These are phyloP conservation scores for Trissonchulus latispiculum DNA, from an alignment of 2,888 invertebrate genomes.

Conservation along the genomic window DNA sequence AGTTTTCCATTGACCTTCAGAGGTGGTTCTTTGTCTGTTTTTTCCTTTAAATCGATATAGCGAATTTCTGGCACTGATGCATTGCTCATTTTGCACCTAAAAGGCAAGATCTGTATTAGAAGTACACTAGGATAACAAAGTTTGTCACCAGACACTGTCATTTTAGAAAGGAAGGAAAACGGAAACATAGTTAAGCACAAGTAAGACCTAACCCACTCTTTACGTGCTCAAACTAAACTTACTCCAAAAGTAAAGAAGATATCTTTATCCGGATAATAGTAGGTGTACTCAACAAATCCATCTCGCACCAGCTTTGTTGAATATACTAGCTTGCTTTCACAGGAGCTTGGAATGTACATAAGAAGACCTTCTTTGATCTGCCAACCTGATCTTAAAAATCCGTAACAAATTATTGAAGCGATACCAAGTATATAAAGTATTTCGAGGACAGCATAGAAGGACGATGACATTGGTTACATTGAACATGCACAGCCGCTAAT, in stretches of 20 bases:
- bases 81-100: slow-evolving; percentile 51
- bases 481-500: no score
- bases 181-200: no score
- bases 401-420: no score
- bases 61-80: slow-evolving; percentile 43
- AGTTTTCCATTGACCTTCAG: background rate
- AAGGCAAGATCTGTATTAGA: no score
- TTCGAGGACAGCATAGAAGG: no score
- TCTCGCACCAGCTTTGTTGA: slow-evolving; percentile 52
- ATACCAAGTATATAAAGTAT: no score
- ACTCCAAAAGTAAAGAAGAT: background rate
- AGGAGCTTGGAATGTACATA: slow-evolving; percentile 48
- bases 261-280: slow-evolving; percentile 32
- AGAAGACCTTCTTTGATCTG: slow-evolving; percentile 48
- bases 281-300: slow-evolving; percentile 51
- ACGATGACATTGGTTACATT: no score
- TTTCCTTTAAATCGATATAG: background rate
- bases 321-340: slow-evolving; percentile 51
- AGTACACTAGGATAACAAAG: no score
- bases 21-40: background rate
- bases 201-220: no score
- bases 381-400: slow-evolving; percentile 50
- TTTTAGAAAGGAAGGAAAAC: no score
- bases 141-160: no score
- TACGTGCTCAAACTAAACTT: slow-evolving; percentile 4